A percentile compares a stretch with the other conserved stretches of the same genome.
Evolutionary conservation across 2,888 invertebrate genomes (phyloP).

Genomic region (Desoria tigrina): DNA sequence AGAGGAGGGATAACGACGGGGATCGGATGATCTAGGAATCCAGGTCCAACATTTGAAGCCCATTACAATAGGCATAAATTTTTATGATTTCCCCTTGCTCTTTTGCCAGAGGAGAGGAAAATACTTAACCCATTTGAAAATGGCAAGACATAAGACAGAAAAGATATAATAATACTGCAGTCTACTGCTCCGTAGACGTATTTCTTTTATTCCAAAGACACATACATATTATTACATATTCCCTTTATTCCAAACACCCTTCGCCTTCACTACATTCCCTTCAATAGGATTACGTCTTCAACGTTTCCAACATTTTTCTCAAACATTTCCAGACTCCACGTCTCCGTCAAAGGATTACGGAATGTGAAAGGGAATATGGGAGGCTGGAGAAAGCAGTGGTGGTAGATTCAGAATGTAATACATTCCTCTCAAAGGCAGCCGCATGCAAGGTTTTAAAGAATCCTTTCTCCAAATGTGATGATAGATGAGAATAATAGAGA

Average conservation of each 20-base stretch:
- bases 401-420: background rate
- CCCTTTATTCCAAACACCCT: too few relatives aligned
- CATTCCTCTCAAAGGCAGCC: background rate
- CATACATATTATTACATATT: too few relatives aligned
- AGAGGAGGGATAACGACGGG: conserved; percentile 15
- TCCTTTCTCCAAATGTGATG: conserved; percentile 1
- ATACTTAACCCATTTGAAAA: conserved; percentile 22
- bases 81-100: conserved; percentile 23
- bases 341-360: background rate
- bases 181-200: too few relatives aligned
- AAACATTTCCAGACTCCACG: background rate
- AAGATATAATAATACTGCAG: background rate
- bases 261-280: background rate
- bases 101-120: conserved; percentile 12
- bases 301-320: too few relatives aligned
- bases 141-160: background rate
- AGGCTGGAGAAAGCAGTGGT: conserved; percentile 7
- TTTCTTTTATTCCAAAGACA: too few relatives aligned
- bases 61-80: conserved; percentile 16
- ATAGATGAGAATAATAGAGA: conserved; percentile 4
- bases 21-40: conserved; percentile 19
- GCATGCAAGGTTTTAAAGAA: conserved; percentile 6
- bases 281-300: conserved; percentile 5
- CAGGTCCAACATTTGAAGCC: conserved; percentile 16
- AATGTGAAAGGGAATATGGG: background rate